phyloP scores from a whole-genome alignment of 2,113 vertebrate species.

The Pedetes capensis region DNA sequence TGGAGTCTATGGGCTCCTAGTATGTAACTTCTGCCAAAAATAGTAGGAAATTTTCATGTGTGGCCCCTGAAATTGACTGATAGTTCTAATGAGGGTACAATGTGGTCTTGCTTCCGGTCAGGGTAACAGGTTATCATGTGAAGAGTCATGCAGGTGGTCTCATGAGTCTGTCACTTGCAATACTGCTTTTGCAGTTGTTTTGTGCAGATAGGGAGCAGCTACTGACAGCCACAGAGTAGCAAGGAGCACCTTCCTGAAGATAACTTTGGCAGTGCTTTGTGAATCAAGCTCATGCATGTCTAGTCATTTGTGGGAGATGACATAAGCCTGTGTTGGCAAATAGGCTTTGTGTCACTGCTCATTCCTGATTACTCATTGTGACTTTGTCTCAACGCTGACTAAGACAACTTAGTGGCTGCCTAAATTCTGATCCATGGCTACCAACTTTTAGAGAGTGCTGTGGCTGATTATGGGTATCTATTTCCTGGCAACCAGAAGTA shows the following conservation, averaged over 20 bases:
- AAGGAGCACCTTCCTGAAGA: neutral
- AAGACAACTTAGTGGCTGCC: neutral
- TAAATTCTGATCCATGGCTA: neutral
- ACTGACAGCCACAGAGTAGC: neutral
- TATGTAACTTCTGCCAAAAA: neutral
- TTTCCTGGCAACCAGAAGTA: neutral
- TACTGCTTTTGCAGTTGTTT: neutral
- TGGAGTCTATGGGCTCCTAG: neutral
- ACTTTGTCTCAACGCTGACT: neutral
- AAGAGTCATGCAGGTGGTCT: neutral
- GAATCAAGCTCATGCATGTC: neutral
- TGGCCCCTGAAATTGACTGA: neutral
- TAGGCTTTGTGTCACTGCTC: neutral
- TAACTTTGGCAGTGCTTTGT: neutral
- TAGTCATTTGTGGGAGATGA: neutral
- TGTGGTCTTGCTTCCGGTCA: neutral
- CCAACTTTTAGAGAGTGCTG: neutral
- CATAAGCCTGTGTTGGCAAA: neutral
- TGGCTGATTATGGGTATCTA: constrained; percentile 21
- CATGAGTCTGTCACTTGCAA: neutral
- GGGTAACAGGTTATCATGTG: neutral
- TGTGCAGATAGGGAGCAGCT: neutral
- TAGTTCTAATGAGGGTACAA: neutral
- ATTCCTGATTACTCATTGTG: neutral
- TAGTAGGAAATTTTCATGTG: neutral